Percentiles rank a stretch among this genome's conserved stretches.
phyloP scores from a whole-genome alignment of 2,797 vertebrate genomes.

The Dendrocincla tyrannina region DNA sequence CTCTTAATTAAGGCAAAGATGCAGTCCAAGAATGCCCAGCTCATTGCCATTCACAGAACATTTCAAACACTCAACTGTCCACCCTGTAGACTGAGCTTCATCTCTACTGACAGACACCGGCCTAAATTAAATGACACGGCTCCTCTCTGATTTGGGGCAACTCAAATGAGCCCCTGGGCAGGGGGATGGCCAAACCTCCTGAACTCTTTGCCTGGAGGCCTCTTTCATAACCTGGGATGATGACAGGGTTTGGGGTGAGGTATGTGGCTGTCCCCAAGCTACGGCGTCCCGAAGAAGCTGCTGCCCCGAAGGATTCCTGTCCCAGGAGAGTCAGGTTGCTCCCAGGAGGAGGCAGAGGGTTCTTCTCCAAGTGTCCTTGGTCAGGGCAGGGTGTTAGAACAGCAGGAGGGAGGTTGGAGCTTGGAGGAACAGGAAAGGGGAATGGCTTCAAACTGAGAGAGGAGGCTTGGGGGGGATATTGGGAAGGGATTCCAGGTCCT shows the following conservation, averaged over 20 bases:
- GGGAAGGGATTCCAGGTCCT: not conserved
- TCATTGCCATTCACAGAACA: not conserved
- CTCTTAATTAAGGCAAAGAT: not conserved
- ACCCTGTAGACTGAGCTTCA: not conserved
- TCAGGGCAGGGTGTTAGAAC: not conserved
- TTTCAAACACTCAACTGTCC: not conserved
- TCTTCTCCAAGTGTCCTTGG: not conserved
- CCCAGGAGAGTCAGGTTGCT: not conserved
- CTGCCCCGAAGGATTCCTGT: not conserved
- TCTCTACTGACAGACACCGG: not conserved
- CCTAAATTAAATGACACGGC: not conserved
- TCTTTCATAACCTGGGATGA: not conserved
- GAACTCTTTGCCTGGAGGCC: not conserved
- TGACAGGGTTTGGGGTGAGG: not conserved
- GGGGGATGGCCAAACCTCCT: accelerated
- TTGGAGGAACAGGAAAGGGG: not conserved
- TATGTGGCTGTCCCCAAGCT: not conserved
- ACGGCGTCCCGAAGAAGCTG: not conserved
- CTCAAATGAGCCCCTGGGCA: not conserved
- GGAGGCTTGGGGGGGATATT: not conserved
- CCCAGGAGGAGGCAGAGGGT: not conserved
- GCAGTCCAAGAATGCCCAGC: not conserved
- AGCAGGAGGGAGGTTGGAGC: not conserved
- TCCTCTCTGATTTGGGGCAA: not conserved
- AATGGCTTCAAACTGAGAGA: not conserved